Conservation (phyloP, 2,113 vertebrate genomes). For the Hystrix brachyura region DNA sequence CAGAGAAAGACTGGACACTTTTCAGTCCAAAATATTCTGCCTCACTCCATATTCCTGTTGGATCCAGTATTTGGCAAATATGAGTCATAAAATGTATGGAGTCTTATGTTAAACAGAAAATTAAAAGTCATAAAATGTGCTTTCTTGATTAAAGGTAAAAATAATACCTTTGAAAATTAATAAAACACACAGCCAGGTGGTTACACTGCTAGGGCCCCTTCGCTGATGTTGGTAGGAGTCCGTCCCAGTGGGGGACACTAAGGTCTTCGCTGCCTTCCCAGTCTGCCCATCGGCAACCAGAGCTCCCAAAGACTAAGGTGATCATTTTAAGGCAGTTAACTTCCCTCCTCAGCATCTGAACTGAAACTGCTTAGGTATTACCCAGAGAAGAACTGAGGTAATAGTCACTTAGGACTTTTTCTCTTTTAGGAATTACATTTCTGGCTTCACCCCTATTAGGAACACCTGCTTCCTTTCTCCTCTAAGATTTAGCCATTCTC, state of each 20-base stretch:
- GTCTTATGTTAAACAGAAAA: constrained; percentile 7
- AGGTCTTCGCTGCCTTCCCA: neutral
- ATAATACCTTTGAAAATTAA: neutral
- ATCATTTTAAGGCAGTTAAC: neutral
- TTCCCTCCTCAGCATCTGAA: neutral
- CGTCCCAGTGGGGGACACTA: too few relatives aligned
- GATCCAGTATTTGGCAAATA: neutral
- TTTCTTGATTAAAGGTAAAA: constrained; percentile 9
- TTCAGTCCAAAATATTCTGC: neutral
- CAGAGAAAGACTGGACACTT: neutral
- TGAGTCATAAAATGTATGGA: neutral
- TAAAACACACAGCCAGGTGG: neutral
- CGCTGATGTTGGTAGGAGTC: neutral
- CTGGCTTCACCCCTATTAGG: neutral
- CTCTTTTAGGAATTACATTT: neutral
- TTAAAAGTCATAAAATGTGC: neutral
- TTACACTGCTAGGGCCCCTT: neutral
- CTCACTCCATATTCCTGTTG: neutral
- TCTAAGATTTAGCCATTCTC: neutral
- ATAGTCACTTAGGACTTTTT: neutral
- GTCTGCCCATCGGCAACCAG: neutral
- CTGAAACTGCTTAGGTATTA: too few relatives aligned
- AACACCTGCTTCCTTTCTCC: neutral
- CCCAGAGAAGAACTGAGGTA: neutral
- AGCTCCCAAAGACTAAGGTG: too few relatives aligned